Evolutionary conservation across 1,140 invertebrate species (phyloP).

Genomic region (Oryzaephilus surinamensis): DNA sequence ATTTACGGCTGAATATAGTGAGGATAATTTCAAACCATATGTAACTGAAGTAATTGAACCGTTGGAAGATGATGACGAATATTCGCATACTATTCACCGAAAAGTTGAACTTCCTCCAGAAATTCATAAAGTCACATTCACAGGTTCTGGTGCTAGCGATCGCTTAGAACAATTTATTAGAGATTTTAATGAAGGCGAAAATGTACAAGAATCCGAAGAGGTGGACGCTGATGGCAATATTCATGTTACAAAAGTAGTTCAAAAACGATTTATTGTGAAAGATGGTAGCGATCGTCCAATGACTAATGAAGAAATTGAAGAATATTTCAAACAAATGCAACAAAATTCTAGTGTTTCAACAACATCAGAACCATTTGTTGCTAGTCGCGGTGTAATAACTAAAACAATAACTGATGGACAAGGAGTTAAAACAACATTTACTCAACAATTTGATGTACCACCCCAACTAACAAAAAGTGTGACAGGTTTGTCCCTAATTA

Average conservation of each 20-base stretch:
- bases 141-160: slow-evolving; percentile 41
- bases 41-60: slow-evolving; percentile 41
- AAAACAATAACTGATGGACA: too few species aligned
- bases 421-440: too few species aligned
- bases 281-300: slow-evolving; percentile 14
- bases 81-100: slow-evolving; percentile 38
- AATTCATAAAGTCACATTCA: slow-evolving; percentile 44
- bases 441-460: too few species aligned
- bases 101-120: slow-evolving; percentile 42
- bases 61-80: slow-evolving; percentile 31
- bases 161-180: slow-evolving; percentile 41
- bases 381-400: too few species aligned
- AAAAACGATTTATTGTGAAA: slow-evolving; percentile 39
- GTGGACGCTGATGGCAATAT: slow-evolving; percentile 42
- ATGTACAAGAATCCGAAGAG: slow-evolving; percentile 39
- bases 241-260: slow-evolving; percentile 40
- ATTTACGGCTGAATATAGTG: slow-evolving; percentile 24
- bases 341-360: too few species aligned
- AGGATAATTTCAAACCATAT: slow-evolving; percentile 34
- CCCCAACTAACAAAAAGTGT: slow-evolving; percentile 17
- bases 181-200: slow-evolving; percentile 41
- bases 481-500: slow-evolving; percentile 27
- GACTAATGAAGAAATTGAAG: slow-evolving; percentile 14
- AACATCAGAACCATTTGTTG: too few species aligned
- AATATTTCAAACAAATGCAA: slow-evolving; percentile 18